phyloP scores from a whole-genome alignment of 1,140 invertebrate species.

The Philaenus spumarius region DNA sequence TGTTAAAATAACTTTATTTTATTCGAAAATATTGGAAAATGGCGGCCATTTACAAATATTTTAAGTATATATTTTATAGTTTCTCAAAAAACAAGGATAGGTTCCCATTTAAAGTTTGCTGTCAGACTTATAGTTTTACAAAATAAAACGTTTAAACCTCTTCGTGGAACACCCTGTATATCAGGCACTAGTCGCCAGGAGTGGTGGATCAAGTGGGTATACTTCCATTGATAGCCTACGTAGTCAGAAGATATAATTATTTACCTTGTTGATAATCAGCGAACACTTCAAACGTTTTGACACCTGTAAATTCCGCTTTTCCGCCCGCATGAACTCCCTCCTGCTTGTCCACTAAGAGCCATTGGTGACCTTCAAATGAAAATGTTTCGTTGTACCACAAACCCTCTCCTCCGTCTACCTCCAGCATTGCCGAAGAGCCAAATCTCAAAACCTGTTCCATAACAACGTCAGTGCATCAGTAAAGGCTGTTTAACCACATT shows the following conservation, averaged over 20 bases:
- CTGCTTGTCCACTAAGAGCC: constrained; percentile 87
- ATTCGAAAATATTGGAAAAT: background rate
- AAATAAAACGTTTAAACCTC: too few species aligned
- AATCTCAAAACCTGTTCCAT: constrained; percentile 55
- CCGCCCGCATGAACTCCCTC: constrained; percentile 92
- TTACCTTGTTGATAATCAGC: constrained; percentile 90
- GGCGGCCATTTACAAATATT: too few species aligned
- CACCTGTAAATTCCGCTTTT: constrained; percentile 90
- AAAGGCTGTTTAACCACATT: too few species aligned
- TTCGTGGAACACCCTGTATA: too few species aligned
- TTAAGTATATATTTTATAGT: too few species aligned
- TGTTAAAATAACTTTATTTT: background rate
- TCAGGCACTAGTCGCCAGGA: background rate
- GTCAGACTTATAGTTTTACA: too few species aligned
- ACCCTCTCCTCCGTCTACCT: constrained; percentile 92
- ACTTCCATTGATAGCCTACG: background rate
- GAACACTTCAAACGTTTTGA: constrained; percentile 86
- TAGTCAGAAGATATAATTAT: constrained; percentile 2
- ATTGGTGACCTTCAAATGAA: constrained; percentile 82
- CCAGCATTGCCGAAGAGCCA: constrained; percentile 87
- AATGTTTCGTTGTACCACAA: constrained; percentile 91
- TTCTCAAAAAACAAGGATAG: too few species aligned
- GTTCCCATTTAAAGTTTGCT: too few species aligned
- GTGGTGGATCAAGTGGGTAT: background rate
- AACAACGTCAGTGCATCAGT: too few species aligned